Base-by-base conservation (phyloP, 2,888 invertebrate genomes). In the Ormyrus pomaceus region DNA sequence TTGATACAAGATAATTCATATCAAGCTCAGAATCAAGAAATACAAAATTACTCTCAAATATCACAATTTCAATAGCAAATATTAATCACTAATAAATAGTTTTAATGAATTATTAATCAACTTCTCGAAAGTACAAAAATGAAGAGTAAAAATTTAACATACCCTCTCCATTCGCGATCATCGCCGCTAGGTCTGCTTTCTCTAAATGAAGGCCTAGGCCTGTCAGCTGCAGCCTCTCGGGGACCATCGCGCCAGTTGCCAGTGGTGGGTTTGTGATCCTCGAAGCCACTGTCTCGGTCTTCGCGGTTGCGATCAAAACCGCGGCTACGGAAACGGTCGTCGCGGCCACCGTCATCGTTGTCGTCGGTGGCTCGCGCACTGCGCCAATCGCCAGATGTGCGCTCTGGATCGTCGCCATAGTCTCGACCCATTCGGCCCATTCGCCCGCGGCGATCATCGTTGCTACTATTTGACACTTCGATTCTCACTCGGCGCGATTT, bases 381-480 rank as follows among this genome's bases (percentile, higher is more conserved):
- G 56, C 96, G 92, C 96, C 96, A 96, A 89, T 95, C 95, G n/a
- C 95, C 95, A 85, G 93, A 92, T 5, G 95, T 94, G 68, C 94
- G 93, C 86, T 94, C 95, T 86, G 94, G 95, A 77, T 94, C 93
- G 85, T 94, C 94, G 86, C 92, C 92, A 53, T 90, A 87, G 48
- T 89, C 89, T 77, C 89, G 86, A 56, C 93, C 91, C 87, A 93
- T 92, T 85, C 93, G 90, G 85, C 92, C 91, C 87, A 93, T 92
- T 84, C 92, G 90, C 10, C 89, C 86, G 8, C 89, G 91, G 82
- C 95, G 93, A 59, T 95, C 94, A 85, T 95, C 94, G 83, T 95
- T 95, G 84, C 93, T 94, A 86, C 94, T 95, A 81, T 94, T 95
- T 5, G 96, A 94, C 10, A 97, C 93, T 87, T 96, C 96, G 89